These are phyloP conservation scores for Antigone vipio DNA, from an alignment of 2,113 vertebrate species.

Conservation along the genomic window DNA sequence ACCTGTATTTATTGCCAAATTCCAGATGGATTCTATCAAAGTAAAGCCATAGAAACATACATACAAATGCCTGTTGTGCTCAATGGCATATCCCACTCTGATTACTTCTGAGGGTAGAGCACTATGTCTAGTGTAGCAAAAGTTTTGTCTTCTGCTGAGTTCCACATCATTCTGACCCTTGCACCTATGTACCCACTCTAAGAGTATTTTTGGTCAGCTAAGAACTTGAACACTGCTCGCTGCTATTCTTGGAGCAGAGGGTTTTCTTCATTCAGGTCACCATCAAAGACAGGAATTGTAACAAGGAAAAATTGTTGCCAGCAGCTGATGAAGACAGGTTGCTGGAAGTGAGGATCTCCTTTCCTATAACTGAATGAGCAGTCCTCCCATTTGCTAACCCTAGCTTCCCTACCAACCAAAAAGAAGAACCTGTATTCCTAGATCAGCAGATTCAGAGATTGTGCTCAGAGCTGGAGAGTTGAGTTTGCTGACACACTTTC, in stretches of 20 bases:
- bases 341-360: background rate
- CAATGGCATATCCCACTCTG: background rate
- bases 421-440: background rate
- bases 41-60: background rate
- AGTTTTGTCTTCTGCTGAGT: background rate
- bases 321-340: background rate
- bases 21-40: background rate
- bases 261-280: background rate
- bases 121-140: background rate
- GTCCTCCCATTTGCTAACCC: background rate
- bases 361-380: background rate
- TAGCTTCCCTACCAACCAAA: background rate
- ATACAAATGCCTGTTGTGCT: background rate
- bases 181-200: background rate
- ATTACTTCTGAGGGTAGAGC: background rate
- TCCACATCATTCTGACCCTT: background rate
- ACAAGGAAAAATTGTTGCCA: background rate
- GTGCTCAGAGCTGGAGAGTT: background rate
- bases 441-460: background rate
- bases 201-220: background rate
- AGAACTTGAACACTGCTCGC: background rate
- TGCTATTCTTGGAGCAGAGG: background rate
- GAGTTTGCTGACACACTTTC: background rate
- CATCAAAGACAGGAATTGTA: background rate
- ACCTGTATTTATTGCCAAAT: conserved; percentile 11